Percentiles rank a stretch among this genome's conserved stretches.
phyloP scores from a whole-genome alignment of 2,113 vertebrate genomes.

The Sciurus niger region DNA sequence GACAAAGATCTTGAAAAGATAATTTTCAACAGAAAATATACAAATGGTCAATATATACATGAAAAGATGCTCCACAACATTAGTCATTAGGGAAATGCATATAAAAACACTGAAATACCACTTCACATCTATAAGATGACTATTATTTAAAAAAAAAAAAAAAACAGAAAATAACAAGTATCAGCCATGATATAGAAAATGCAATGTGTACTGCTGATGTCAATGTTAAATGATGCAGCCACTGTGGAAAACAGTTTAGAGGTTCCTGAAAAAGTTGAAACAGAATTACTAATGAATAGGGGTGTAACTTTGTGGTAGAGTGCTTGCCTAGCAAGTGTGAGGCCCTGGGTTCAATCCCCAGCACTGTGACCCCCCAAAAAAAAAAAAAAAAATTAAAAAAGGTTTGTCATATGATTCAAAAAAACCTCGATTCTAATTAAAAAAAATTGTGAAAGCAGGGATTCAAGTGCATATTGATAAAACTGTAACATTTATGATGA shows the following conservation, averaged over 20 bases:
- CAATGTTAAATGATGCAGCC: not conserved
- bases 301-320: not conserved
- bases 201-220: not conserved
- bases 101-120: not conserved
- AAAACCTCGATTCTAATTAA: not conserved
- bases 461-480: not conserved
- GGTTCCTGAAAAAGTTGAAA: conserved; percentile 31
- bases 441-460: not conserved
- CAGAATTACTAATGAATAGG: not conserved
- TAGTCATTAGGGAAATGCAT: too few relatives aligned
- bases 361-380: not conserved
- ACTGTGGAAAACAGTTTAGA: not conserved
- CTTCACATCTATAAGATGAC: not conserved
- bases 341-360: not conserved
- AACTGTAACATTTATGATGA: too few relatives aligned
- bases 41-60: not conserved
- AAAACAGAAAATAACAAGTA: not conserved
- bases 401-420: not conserved
- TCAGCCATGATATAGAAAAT: not conserved
- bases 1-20: not conserved
- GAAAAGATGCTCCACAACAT: too few relatives aligned
- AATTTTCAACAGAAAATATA: not conserved
- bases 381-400: not conserved
- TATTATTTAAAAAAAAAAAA: not conserved
- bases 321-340: not conserved